phyloP scores from a whole-genome alignment of 1,140 invertebrate genomes.

The Spodoptera frugiperda region DNA sequence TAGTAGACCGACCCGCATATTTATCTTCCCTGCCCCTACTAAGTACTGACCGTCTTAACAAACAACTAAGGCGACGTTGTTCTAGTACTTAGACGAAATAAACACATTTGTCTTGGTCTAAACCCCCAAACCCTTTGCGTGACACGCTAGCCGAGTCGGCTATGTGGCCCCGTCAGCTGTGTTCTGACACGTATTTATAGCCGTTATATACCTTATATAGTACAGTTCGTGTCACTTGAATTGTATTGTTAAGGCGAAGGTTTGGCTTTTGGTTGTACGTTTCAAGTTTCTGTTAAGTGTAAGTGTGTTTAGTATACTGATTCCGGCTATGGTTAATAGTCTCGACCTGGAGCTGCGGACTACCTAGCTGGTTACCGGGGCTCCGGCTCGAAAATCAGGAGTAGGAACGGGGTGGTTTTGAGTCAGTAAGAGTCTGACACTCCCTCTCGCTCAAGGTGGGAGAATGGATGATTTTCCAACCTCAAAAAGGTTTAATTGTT shows the following conservation, averaged over 20 bases:
- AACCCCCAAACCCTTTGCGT: constrained; percentile 45
- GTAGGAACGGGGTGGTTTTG: too few species aligned
- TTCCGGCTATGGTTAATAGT: too few species aligned
- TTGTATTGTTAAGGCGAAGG: not conserved
- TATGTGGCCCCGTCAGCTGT: constrained; percentile 41
- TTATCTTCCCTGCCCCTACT: constrained; percentile 33
- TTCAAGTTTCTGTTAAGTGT: too few species aligned
- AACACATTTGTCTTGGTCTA: constrained; percentile 49
- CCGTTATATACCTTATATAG: constrained; percentile 35
- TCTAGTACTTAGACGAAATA: constrained; percentile 47
- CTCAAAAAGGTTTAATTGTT: too few species aligned
- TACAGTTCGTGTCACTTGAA: not conserved
- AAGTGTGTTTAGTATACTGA: too few species aligned
- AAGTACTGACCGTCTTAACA: constrained; percentile 42
- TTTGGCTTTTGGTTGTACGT: too few species aligned
- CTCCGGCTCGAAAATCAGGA: too few species aligned
- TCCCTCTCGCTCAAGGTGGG: too few species aligned
- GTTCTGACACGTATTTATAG: constrained; percentile 50
- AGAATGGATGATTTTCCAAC: too few species aligned
- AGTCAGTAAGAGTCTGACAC: too few species aligned
- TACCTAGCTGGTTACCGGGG: too few species aligned
- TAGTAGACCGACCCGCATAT: not conserved
- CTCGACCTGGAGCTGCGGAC: too few species aligned
- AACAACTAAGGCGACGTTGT: constrained; percentile 32
- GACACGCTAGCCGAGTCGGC: constrained; percentile 37